These are phyloP conservation scores for Scatophagus argus DNA, from an alignment of 2,113 vertebrate species.

Conservation along the genomic window DNA sequence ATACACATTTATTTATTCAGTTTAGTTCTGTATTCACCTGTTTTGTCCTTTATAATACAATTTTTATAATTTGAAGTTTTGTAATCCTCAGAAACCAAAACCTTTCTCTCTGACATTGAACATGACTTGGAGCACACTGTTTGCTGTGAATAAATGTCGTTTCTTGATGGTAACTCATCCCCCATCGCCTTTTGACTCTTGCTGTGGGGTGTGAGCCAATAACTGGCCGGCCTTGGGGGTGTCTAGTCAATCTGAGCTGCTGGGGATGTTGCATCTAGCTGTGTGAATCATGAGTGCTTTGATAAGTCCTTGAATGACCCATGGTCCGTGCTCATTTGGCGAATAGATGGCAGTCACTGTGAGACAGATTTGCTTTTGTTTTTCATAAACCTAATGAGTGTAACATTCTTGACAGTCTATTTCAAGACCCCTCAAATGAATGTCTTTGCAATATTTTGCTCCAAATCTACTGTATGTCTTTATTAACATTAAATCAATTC, in stretches of 20 bases:
- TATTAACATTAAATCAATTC: constrained; percentile 59
- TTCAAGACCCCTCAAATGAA: constrained; percentile 48
- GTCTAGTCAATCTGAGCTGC: constrained; percentile 53
- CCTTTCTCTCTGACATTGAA: constrained; percentile 37
- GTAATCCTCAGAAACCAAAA: constrained; percentile 6
- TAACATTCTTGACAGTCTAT: constrained; percentile 39
- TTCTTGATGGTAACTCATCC: constrained; percentile 36
- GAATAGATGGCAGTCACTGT: constrained; percentile 33
- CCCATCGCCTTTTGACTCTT: constrained; percentile 48
- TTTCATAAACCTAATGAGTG: constrained; percentile 49
- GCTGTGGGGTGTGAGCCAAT: constrained; percentile 55
- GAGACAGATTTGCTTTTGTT: constrained; percentile 60
- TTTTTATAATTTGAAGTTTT: constrained; percentile 20
- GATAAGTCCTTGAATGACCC: constrained; percentile 66
- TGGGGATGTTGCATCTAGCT: constrained; percentile 49
- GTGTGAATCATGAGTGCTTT: constrained; percentile 55
- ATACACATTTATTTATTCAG: neutral
- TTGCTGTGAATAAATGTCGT: constrained; percentile 32
- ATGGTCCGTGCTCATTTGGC: constrained; percentile 26
- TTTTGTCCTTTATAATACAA: neutral
- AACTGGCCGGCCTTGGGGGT: constrained; percentile 44
- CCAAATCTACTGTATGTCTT: constrained; percentile 50
- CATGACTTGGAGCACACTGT: constrained; percentile 42
- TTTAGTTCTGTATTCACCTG: neutral
- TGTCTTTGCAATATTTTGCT: constrained; percentile 49